These are phyloP conservation scores for Pseudochromis fuscus DNA, from an alignment of 2,797 vertebrate species.

Conservation along the genomic window DNA sequence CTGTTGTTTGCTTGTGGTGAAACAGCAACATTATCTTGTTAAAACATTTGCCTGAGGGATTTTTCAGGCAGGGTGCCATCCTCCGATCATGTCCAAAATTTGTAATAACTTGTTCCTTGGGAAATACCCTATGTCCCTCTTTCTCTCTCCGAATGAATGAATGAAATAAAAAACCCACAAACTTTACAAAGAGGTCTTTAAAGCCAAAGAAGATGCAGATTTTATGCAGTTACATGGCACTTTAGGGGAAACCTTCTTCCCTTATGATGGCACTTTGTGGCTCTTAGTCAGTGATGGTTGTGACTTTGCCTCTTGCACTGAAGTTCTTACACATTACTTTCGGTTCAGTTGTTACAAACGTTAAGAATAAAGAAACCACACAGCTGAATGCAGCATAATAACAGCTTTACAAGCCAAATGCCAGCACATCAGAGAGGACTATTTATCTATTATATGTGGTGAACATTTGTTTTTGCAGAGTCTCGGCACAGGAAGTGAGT, in stretches of 20 bases:
- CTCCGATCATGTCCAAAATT: too few species aligned
- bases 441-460: too few species aligned
- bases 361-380: background rate
- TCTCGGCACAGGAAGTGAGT: constrained; percentile 52
- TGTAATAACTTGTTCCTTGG: too few species aligned
- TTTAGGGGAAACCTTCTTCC: constrained; percentile 8
- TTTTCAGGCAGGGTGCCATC: too few species aligned
- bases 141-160: too few species aligned
- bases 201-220: background rate
- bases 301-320: constrained; percentile 16
- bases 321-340: constrained; percentile 8
- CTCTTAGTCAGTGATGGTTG: background rate
- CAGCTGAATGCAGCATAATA: background rate
- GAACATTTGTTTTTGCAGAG: constrained; percentile 33
- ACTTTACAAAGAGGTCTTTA: background rate
- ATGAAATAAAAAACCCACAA: background rate
- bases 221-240: constrained; percentile 17
- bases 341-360: constrained; percentile 15
- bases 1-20: too few species aligned
- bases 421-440: background rate
- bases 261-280: constrained; percentile 14
- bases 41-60: too few species aligned
- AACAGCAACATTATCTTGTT: too few species aligned
- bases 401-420: constrained; percentile 27
- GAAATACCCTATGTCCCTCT: too few species aligned